These are phyloP conservation scores for Drosophila athabasca DNA, from an alignment of 1,140 invertebrate species.

Conservation along the genomic window DNA sequence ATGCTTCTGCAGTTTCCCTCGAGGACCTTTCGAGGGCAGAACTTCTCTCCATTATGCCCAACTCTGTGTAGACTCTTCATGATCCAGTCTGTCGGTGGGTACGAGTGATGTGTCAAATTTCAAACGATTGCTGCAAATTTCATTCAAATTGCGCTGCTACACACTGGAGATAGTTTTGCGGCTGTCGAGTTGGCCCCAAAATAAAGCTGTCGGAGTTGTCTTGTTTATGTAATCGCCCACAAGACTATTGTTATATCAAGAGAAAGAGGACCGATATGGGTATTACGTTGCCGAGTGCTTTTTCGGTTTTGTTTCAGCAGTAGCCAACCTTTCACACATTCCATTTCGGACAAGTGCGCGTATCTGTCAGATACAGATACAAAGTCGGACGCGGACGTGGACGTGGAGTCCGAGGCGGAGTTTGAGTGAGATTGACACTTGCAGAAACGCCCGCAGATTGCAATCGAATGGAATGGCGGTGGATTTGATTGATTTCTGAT, in stretches of 20 bases:
- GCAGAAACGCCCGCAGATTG: conserved; percentile 49
- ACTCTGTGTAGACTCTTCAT: too few species aligned
- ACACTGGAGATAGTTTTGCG: conserved; percentile 25
- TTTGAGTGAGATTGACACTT: conserved; percentile 46
- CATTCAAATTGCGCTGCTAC: conserved; percentile 68
- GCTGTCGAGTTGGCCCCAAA: conserved; percentile 37
- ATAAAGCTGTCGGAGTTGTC: conserved; percentile 72
- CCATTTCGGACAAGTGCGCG: conserved; percentile 33
- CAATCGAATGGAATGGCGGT: conserved; percentile 36
- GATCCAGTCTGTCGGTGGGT: conserved; percentile 22
- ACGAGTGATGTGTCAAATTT: conserved; percentile 39
- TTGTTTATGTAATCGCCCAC: conserved; percentile 79
- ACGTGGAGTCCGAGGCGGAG: neutral
- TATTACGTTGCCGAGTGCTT: conserved; percentile 23
- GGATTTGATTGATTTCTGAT: conserved; percentile 44
- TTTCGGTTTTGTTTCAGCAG: conserved; percentile 9
- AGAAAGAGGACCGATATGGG: conserved; percentile 26
- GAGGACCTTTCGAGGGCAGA: too few species aligned
- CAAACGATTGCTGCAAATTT: conserved; percentile 52
- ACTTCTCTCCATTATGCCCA: too few species aligned
- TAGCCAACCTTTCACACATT: conserved; percentile 48
- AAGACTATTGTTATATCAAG: conserved; percentile 69
- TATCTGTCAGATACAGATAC: conserved; percentile 44
- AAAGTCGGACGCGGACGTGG: neutral
- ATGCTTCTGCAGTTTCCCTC: too few species aligned